Evolutionary conservation across 2,113 vertebrate species (phyloP).

Genomic region (Empidonax traillii): DNA sequence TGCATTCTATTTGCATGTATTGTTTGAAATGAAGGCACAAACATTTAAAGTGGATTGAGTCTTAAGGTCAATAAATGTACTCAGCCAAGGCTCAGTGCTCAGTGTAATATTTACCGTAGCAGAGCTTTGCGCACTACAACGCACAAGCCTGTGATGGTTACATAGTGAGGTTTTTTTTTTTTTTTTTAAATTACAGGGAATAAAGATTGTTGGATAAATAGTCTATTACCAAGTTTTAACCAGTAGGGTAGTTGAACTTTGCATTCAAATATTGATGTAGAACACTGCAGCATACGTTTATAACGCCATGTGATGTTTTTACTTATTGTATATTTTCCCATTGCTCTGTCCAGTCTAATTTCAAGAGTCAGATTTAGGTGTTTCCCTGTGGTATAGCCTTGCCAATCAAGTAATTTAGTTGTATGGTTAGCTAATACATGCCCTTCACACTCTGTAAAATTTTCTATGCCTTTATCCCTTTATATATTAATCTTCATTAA

Average conservation of each 20-base stretch:
- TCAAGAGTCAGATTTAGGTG: not conserved
- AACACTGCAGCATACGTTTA: not conserved
- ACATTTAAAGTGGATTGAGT: not conserved
- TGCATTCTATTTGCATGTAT: not conserved
- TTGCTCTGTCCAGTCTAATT: not conserved
- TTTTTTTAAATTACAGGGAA: not conserved
- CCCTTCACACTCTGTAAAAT: not conserved
- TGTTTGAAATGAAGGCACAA: not conserved
- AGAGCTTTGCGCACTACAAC: rapidly evolving
- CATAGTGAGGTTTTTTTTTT: not conserved
- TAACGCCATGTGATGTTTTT: not conserved
- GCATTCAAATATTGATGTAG: not conserved
- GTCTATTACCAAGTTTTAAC: not conserved
- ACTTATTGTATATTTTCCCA: not conserved
- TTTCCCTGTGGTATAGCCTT: not conserved
- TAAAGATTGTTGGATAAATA: not conserved
- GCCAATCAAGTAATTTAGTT: not conserved
- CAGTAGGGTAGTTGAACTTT: not conserved
- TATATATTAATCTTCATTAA: not conserved
- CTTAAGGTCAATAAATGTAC: not conserved
- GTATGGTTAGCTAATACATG: not conserved
- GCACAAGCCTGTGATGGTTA: not conserved
- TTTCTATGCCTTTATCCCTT: not conserved
- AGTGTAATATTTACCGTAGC: not conserved
- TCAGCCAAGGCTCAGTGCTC: not conserved